phyloP scores from a whole-genome alignment of 2,888 invertebrate species.

The Eulithis testata region DNA sequence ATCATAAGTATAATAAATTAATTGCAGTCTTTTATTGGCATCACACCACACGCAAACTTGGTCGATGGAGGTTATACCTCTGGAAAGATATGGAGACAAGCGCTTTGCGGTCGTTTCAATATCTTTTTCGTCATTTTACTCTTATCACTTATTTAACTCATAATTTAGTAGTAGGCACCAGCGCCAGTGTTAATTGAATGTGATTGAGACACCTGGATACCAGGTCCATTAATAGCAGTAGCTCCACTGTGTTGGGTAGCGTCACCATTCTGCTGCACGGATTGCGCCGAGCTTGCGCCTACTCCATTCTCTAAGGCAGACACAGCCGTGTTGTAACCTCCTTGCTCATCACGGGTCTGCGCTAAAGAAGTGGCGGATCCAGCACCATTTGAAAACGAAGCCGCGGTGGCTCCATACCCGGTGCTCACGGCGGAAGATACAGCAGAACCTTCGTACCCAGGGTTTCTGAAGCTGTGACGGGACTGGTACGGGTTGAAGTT shows the following conservation, averaged over 20 bases:
- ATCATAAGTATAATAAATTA: constrained; percentile 23
- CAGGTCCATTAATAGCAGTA: constrained; percentile 64
- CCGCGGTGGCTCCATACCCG: constrained; percentile 42
- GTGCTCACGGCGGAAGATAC: constrained; percentile 48
- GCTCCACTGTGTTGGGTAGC: constrained; percentile 62
- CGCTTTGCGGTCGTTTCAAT: constrained; percentile 64
- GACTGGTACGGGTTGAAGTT: constrained; percentile 53
- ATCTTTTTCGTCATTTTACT: constrained; percentile 42
- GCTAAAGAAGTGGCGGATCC: constrained; percentile 61
- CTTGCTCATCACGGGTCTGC: constrained; percentile 49
- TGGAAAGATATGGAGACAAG: constrained; percentile 69
- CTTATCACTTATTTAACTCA: not conserved
- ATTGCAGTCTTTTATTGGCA: constrained; percentile 56
- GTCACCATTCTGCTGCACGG: constrained; percentile 58
- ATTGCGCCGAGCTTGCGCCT: constrained; percentile 63
- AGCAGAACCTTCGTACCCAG: constrained; percentile 50
- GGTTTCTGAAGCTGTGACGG: constrained; percentile 25
- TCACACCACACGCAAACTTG: constrained; percentile 12
- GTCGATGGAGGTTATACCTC: constrained; percentile 21
- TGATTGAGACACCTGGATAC: constrained; percentile 66
- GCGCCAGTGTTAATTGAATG: constrained; percentile 64
- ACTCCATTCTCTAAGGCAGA: constrained; percentile 65
- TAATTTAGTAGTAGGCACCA: constrained; percentile 53
- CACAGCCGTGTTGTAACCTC: constrained; percentile 53
- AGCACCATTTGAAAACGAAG: constrained; percentile 47